Percentiles rank a stretch among this genome's conserved stretches.
phyloP scores from a whole-genome alignment of 2,888 invertebrate species.

The Penaeus monodon region DNA sequence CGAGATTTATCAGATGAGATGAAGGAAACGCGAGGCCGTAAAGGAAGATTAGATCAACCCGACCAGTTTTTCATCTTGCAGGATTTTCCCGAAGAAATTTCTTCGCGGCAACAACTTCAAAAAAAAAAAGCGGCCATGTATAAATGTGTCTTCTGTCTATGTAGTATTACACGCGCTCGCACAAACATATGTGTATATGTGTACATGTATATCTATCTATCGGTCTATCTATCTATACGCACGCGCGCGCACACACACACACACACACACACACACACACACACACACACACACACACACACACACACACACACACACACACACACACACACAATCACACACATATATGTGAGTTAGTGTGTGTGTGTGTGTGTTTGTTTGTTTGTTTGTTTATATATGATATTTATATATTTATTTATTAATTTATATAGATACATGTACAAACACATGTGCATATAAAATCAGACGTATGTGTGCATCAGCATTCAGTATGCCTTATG shows the following conservation, averaged over 20 bases:
- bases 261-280: no score
- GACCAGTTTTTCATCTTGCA: not conserved
- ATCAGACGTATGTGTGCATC: not conserved
- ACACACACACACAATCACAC: not conserved
- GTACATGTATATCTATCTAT: constrained; percentile 25
- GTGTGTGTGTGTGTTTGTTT: not conserved
- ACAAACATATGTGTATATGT: constrained; percentile 3
- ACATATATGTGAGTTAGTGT: no score
- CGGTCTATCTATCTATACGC: not conserved
- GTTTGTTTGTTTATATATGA: not conserved
- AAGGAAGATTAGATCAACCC: constrained; percentile 44
- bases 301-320: not conserved
- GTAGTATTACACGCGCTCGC: not conserved
- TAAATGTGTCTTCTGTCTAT: no score
- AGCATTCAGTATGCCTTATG: no score
- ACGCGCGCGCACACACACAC: no score
- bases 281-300: not conserved
- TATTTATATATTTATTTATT: not conserved
- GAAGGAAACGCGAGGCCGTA: constrained; percentile 26
- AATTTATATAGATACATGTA: not conserved
- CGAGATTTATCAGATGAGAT: constrained; percentile 27
- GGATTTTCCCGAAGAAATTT: not conserved
- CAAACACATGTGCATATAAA: not conserved
- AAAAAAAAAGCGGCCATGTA: no score
- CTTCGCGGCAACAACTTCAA: no score